Base-by-base conservation (phyloP, 1,140 invertebrate species). In the Papilio helenus region DNA sequence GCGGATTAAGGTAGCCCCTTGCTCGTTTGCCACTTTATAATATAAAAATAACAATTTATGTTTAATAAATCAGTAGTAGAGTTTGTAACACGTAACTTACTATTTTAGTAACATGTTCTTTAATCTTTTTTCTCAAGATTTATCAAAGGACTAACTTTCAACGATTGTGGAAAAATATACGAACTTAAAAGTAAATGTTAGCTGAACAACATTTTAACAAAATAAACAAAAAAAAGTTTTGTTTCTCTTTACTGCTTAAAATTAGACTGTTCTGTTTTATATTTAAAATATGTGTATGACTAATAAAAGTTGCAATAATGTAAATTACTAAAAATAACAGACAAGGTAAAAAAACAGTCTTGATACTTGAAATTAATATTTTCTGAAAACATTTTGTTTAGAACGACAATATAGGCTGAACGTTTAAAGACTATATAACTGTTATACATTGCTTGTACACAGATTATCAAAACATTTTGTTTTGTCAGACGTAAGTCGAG, bases 341-440 rank as follows among this genome's bases (percentile, higher is more conserved):
- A 3, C 10, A 61, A 26, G 20, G 3, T 9, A 10, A 61, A 29
- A 23, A 65, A 68, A 68, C 23, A 29, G 23, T 61, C 23, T 12
- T 26, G 58, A 34, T 68, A 68, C 26, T 68, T 29, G 61, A 68
- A 68, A 29, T 34, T 34, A 68, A 68, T 68, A 29, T 68, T 68
- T 29, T 29, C 61, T 68, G 34, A 68, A 68, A 68, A 68, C 61
- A 68, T 68, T 34, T 68, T 68, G 61, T 68, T 68, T 34, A 18
- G 26, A 68, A 68, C 34, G 26, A 68, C 61, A 68, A 68, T 29
- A 14, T 0, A 68, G 29, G 23, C 26, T 68, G 26, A 29, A 68
- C 26, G 14, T 29, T 68, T 14, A 68, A 29, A 34, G 16, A 7
- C 23, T 16, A 61, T 23, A 26, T 29, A 61, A 61, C 8, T 20